Evolutionary conservation across 2,888 invertebrate genomes (phyloP).

Genomic region (Gastrophysa polygoni): DNA sequence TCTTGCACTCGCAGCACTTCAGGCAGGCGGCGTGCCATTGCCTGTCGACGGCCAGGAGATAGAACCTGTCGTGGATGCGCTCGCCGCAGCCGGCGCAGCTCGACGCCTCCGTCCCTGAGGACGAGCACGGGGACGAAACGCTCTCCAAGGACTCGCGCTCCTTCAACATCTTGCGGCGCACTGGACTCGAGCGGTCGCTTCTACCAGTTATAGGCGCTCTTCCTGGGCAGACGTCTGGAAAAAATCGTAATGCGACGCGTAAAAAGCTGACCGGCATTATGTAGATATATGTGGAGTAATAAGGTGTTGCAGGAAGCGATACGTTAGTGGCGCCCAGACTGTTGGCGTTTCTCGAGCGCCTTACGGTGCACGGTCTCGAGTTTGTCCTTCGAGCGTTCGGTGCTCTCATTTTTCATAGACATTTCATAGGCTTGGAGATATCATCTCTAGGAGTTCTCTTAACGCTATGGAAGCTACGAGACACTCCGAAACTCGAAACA

Average conservation of each 20-base stretch:
- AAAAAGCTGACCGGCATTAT: neutral
- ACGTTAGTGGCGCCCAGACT: constrained; percentile 35
- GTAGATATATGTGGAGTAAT: neutral
- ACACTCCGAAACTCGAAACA: too few relatives aligned
- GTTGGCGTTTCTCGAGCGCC: constrained; percentile 26
- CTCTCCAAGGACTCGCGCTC: constrained; percentile 69
- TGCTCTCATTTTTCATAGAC: too few relatives aligned
- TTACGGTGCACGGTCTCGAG: too few relatives aligned
- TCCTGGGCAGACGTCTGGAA: constrained; percentile 9
- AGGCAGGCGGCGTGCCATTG: constrained; percentile 90
- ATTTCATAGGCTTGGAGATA: too few relatives aligned
- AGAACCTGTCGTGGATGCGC: constrained; percentile 66
- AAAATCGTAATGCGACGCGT: neutral
- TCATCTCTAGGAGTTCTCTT: too few relatives aligned
- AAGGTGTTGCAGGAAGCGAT: neutral
- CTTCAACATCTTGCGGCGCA: constrained; percentile 69
- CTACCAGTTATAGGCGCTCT: neutral
- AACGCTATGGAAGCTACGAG: too few relatives aligned
- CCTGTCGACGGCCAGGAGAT: constrained; percentile 83
- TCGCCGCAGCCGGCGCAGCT: constrained; percentile 69
- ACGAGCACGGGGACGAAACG: constrained; percentile 57
- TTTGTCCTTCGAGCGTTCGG: neutral
- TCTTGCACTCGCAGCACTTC: constrained; percentile 82
- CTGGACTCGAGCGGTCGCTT: too few relatives aligned
- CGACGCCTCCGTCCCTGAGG: constrained; percentile 52